A percentile compares a stretch with the other conserved stretches of the same genome.
Evolutionary conservation across 2,888 invertebrate genomes (phyloP).

Genomic region (Dichetophora obliterata): DNA sequence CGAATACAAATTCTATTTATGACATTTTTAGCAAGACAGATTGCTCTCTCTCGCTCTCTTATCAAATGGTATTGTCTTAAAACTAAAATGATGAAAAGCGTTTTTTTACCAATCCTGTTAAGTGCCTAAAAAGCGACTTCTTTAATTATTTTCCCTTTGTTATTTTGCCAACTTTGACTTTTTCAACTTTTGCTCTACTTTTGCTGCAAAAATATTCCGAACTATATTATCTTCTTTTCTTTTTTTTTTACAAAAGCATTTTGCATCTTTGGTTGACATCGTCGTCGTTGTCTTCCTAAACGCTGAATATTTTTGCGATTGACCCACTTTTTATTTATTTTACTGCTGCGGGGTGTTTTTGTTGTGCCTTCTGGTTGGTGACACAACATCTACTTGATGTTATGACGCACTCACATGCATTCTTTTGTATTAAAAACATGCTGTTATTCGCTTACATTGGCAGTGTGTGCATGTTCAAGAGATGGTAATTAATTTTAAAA

Average conservation of each 20-base stretch:
- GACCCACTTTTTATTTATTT: slow-evolving; percentile 48
- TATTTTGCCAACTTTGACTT: slow-evolving; percentile 34
- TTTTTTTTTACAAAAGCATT: slow-evolving; percentile 16
- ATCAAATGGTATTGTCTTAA: no score
- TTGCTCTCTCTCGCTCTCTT: no score
- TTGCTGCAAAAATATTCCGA: slow-evolving; percentile 11
- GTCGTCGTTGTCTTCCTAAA: slow-evolving; percentile 31
- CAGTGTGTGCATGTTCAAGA: neutral
- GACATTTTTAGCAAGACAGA: no score
- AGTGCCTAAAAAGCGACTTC: neutral
- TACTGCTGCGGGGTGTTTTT: slow-evolving; percentile 18
- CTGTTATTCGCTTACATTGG: no score
- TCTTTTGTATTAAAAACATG: slow-evolving; percentile 9
- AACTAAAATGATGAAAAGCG: no score
- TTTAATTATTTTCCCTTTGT: neutral
- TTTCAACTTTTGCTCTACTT: slow-evolving; percentile 47
- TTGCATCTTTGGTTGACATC: slow-evolving; percentile 40
- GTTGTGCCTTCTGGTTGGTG: slow-evolving; percentile 43
- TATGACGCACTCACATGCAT: slow-evolving; percentile 40
- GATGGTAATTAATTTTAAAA: neutral
- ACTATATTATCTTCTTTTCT: slow-evolving; percentile 16
- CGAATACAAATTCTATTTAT: no score
- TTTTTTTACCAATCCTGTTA: neutral
- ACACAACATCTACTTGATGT: slow-evolving; percentile 33
- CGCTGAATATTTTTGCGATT: slow-evolving; percentile 42